Evolutionary conservation across 2,113 vertebrate species (phyloP).

Genomic region (Poeciliopsis occidentalis): DNA sequence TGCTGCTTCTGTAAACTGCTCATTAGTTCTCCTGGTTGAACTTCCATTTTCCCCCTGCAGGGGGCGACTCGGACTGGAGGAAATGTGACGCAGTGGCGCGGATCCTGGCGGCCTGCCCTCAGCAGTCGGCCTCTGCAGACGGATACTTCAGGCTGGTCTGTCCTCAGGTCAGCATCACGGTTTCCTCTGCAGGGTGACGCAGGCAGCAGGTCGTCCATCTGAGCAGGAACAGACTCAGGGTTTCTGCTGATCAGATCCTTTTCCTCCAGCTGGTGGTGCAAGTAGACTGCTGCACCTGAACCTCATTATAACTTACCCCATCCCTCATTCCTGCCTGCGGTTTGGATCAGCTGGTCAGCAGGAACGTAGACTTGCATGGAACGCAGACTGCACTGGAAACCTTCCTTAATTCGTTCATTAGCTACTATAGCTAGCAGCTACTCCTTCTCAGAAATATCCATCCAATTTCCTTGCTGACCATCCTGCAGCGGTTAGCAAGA

Average conservation of each 20-base stretch:
- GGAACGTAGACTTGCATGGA: no score
- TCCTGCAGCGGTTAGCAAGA: no score
- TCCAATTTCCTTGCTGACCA: no score
- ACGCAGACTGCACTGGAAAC: no score
- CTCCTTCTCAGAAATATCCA: no score
- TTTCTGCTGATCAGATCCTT: not conserved
- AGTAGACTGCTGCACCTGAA: not conserved
- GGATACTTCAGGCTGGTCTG: constrained; percentile 87
- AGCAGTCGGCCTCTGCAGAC: constrained; percentile 87
- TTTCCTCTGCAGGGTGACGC: not conserved
- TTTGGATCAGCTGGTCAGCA: no score
- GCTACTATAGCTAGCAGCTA: no score
- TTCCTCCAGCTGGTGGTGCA: not conserved
- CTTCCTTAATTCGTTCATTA: no score
- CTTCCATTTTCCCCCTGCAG: constrained; percentile 59
- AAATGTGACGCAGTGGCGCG: constrained; percentile 89
- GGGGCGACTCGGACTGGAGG: constrained; percentile 87
- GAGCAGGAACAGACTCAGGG: not conserved
- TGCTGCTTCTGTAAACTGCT: no score
- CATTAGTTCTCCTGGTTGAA: not conserved
- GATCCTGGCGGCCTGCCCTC: constrained; percentile 91
- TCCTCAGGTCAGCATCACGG: constrained; percentile 84
- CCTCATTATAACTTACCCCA: not conserved
- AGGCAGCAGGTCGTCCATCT: not conserved
- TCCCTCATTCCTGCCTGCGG: no score